Evolutionary conservation across 2,888 invertebrate species (phyloP).

Genomic region (Apantesis nais): DNA sequence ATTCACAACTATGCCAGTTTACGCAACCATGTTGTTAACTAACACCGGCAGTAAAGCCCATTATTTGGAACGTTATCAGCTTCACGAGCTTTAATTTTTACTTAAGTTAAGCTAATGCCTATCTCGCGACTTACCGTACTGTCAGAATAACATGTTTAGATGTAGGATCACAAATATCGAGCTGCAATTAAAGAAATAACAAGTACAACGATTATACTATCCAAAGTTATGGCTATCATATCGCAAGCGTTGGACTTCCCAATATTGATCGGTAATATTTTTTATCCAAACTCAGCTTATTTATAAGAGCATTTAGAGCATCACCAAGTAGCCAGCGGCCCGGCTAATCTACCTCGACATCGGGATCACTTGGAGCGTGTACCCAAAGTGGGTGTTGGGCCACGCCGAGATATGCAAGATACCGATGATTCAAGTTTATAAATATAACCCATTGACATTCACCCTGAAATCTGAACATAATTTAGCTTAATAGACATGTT

Average conservation of each 20-base stretch:
- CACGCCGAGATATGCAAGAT: slow-evolving; percentile 20
- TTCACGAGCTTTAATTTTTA: not conserved
- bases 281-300: slow-evolving; percentile 32
- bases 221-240: not conserved
- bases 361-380: slow-evolving; percentile 25
- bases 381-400: slow-evolving; percentile 27
- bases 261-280: slow-evolving; percentile 28
- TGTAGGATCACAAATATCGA: not conserved
- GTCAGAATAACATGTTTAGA: not conserved
- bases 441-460: slow-evolving; percentile 16
- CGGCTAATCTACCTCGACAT: slow-evolving; percentile 37
- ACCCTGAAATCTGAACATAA: not conserved
- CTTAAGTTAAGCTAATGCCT: too few species aligned
- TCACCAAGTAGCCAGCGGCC: slow-evolving; percentile 40
- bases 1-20: not conserved
- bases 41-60: not conserved
- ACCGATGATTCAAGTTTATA: not conserved
- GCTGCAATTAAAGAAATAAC: not conserved
- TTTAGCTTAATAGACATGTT: not conserved
- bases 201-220: not conserved
- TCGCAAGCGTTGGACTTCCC: not conserved
- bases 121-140: too few species aligned
- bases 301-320: slow-evolving; percentile 43
- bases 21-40: not conserved
- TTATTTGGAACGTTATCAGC: not conserved